A percentile compares a stretch with the other conserved stretches of the same genome.
phyloP scores from a whole-genome alignment of 2,888 invertebrate genomes.

The Cremastinae sp. region DNA sequence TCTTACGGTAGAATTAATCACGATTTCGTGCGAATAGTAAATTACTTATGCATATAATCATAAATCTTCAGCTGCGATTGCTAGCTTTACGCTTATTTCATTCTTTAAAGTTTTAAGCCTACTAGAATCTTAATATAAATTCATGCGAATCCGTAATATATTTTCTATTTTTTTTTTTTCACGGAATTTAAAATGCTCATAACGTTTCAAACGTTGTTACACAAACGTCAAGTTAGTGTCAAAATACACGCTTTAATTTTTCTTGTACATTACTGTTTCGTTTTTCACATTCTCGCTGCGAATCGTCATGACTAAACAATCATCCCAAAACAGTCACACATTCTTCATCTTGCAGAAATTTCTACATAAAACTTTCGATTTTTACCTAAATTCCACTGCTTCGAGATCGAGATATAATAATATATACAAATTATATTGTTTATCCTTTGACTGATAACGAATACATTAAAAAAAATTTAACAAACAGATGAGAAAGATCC shows the following conservation, averaged over 20 bases:
- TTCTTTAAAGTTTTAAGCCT: constrained; percentile 16
- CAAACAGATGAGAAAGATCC: background rate
- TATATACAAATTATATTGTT: constrained; percentile 40
- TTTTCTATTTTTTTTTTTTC: background rate
- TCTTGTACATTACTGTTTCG: constrained; percentile 39
- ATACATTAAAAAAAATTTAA: background rate
- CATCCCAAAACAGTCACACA: constrained; percentile 12
- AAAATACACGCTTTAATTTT: constrained; percentile 40
- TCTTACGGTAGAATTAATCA: constrained; percentile 1
- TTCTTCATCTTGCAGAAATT: constrained; percentile 5
- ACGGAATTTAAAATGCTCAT: constrained; percentile 40
- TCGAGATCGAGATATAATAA: constrained; percentile 1
- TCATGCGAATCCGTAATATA: background rate
- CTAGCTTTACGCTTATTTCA: constrained; percentile 6
- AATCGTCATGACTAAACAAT: constrained; percentile 58
- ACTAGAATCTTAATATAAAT: background rate
- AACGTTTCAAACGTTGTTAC: constrained; percentile 5
- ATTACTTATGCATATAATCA: constrained; percentile 31
- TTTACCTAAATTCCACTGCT: constrained; percentile 12
- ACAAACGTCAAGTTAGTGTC: constrained; percentile 31
- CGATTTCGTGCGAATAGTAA: constrained; percentile 47
- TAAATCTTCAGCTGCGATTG: constrained; percentile 12
- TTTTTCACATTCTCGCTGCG: constrained; percentile 31
- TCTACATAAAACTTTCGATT: constrained; percentile 16
- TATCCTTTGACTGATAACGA: background rate